Percentiles rank a stretch among this genome's conserved stretches.
Evolutionary conservation across 2,797 vertebrate genomes (phyloP).

Genomic region (Taeniopygia guttata): DNA sequence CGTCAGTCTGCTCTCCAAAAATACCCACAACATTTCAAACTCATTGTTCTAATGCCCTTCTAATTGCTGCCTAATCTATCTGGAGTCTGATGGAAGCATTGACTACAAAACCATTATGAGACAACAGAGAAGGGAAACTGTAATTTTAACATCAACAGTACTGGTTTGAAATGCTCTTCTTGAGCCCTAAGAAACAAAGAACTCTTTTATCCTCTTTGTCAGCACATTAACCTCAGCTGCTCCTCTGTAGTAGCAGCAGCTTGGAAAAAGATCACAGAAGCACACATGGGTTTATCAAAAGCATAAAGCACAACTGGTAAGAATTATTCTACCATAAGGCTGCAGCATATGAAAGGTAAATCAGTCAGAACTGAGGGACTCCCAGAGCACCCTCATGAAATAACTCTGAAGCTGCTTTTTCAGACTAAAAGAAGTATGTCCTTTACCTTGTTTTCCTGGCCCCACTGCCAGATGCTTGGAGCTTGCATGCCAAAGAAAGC

Average conservation of each 20-base stretch:
- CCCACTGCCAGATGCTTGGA: slow-evolving; percentile 96
- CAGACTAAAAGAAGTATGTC: background rate
- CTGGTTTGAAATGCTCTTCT: background rate
- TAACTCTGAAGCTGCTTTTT: background rate
- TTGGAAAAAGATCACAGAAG: background rate
- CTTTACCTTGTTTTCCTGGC: slow-evolving; percentile 96
- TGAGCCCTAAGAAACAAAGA: background rate
- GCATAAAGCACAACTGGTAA: background rate
- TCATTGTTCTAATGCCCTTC: background rate
- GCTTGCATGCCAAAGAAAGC: slow-evolving; percentile 91
- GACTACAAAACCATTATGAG: background rate
- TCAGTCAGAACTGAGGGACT: background rate
- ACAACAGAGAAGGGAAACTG: background rate
- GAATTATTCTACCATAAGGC: background rate
- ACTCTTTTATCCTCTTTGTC: background rate
- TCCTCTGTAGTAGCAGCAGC: background rate
- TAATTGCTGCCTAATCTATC: background rate
- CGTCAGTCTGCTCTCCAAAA: background rate
- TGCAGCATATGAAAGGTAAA: accelerated
- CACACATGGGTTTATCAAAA: background rate
- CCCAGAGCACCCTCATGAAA: background rate
- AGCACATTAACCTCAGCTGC: background rate
- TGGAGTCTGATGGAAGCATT: background rate
- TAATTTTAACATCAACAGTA: background rate
- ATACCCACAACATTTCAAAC: background rate